Base-by-base conservation (phyloP, 1,140 invertebrate genomes). In the Babylonia areolata region DNA sequence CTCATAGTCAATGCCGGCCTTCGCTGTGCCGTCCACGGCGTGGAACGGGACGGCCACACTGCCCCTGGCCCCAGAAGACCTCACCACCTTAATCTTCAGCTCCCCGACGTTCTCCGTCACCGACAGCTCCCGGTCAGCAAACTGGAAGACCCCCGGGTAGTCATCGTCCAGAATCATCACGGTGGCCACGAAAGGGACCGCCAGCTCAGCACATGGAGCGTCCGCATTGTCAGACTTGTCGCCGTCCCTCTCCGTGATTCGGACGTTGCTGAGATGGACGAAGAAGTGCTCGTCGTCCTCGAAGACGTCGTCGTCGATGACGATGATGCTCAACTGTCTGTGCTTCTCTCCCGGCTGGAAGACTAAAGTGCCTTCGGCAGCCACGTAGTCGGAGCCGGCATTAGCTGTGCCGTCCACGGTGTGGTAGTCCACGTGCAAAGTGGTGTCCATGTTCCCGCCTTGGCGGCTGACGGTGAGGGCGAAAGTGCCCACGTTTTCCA, bases 251-350 rank as follows among this genome's bases (percentile, higher is more conserved):
- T 93, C 92, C 11, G 88, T 91, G 31, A 92, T 91, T 33, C 96
- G 93, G 17, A 96, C 90, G 92, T 97, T 96, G 87, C 93, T 95
- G 12, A 97, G 91, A 33, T 97, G 96, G 12, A 99, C 96, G 94
- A 98, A 99, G 94, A 99, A 99, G 94, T 99, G 98, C 95, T 99
- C 99, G 94, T 99, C 99, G 93, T 99, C 98, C 94, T 99, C 99
- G 94, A 99, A 99, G 2, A 99, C 97, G 86, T 99, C 99, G 93
- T 99, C 99, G 93, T 99, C 99, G 87, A 99, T 98, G 20, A 99
- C 98, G 92, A 97, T 97, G 9, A 94, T 81, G 40, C 87, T 81
- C 90, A 95, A 94, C 86, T 94, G 96, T 94, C 98, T 98, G 89
- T 97, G 96, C 23, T 96, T 96, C 90, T 99, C 98, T 2, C 97